Percentiles rank a stretch among this genome's conserved stretches.
Evolutionary conservation across 2,888 invertebrate genomes (phyloP).

Genomic region (Girardia tigrina): DNA sequence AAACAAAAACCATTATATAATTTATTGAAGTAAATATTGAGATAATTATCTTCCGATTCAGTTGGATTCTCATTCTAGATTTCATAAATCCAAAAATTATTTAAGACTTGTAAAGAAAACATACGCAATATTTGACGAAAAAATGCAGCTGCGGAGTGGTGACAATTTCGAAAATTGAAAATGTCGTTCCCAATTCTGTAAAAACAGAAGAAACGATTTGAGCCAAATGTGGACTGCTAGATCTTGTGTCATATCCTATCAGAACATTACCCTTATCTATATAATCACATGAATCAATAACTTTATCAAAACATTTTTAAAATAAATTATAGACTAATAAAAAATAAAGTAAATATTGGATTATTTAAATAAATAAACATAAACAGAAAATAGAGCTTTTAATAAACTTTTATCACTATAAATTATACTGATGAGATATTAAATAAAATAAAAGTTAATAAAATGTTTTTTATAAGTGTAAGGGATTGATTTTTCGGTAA

Average conservation of each 20-base stretch:
- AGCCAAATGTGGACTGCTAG: background rate
- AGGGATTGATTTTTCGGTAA: no score
- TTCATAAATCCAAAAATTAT: background rate
- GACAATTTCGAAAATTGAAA: slow-evolving; percentile 51
- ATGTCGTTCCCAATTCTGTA: background rate
- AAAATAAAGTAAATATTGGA: no score
- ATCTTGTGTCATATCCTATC: background rate
- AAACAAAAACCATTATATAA: background rate
- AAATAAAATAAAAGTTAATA: no score
- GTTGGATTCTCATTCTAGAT: background rate
- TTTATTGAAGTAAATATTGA: background rate
- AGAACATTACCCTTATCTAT: background rate
- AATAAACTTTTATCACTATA: no score
- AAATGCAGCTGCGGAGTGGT: slow-evolving; percentile 93
- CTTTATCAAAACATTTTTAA: no score
- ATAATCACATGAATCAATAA: no score
- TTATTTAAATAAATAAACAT: no score
- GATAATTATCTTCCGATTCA: background rate
- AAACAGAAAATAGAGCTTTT: no score
- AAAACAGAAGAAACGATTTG: background rate
- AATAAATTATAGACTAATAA: no score
- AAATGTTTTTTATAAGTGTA: no score
- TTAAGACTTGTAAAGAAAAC: background rate
- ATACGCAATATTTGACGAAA: slow-evolving; percentile 56
- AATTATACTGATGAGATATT: no score